Percentiles rank a stretch among this genome's conserved stretches.
phyloP scores from a whole-genome alignment of 2,888 invertebrate species.

The Chloromyia formosa region DNA sequence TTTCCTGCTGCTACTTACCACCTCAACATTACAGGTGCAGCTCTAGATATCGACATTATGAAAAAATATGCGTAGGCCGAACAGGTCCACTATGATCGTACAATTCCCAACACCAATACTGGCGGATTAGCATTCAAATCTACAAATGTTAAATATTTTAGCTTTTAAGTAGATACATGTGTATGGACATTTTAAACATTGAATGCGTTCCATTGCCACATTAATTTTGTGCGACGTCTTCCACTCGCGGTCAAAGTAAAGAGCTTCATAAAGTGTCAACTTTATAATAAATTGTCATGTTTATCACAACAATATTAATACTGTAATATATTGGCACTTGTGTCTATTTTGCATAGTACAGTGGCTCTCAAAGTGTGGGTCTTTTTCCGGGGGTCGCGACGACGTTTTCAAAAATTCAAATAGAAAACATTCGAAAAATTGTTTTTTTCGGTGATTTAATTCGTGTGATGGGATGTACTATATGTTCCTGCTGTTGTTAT shows the following conservation, averaged over 20 bases:
- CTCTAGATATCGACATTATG: background rate
- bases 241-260: background rate
- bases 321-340: background rate
- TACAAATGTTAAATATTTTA: constrained; percentile 27
- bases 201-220: background rate
- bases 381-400: no score
- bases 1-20: constrained; percentile 26
- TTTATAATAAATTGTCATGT: constrained; percentile 22
- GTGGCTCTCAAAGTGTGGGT: no score
- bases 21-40: background rate
- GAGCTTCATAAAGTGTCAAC: constrained; percentile 19
- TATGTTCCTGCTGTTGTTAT: no score
- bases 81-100: background rate
- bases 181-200: background rate
- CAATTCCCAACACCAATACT: background rate
- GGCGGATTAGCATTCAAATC: constrained; percentile 22
- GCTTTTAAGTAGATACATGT: constrained; percentile 13
- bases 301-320: constrained; percentile 6
- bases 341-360: background rate
- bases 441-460: no score
- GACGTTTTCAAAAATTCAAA: no score
- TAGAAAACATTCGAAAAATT: no score
- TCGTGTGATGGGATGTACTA: no score
- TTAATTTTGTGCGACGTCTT: background rate
- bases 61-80: constrained; percentile 1